Conservation (phyloP, 2,797 vertebrate genomes). For the Vespertilio murinus region DNA sequence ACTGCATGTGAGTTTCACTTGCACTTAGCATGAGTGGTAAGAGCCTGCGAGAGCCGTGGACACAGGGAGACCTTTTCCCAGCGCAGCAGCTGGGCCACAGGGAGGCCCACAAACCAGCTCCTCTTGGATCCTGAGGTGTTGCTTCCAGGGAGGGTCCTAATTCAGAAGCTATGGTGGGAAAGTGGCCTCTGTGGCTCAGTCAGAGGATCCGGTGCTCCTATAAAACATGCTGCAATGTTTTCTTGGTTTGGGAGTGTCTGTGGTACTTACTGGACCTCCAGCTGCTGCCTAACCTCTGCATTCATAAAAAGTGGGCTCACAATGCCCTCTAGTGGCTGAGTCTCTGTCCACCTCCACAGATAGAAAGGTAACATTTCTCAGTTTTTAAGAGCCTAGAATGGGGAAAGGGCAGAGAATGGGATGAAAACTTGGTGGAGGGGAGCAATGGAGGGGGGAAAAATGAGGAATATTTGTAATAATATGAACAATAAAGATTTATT, state of each 20-base stretch:
- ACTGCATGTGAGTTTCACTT: background rate
- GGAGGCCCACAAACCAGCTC: background rate
- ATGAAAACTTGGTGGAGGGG: too few relatives aligned
- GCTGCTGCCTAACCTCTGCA: background rate
- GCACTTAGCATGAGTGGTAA: background rate
- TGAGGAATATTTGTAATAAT: too few relatives aligned
- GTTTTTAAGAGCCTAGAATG: background rate
- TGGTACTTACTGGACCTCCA: background rate
- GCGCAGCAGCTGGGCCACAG: background rate
- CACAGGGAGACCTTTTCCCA: background rate
- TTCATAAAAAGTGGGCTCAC: background rate
- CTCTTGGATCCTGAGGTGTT: background rate
- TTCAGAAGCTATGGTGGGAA: background rate
- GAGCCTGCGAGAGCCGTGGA: background rate
- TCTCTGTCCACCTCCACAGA: background rate
- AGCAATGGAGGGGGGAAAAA: too few relatives aligned
- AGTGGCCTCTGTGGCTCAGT: background rate
- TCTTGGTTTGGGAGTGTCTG: background rate
- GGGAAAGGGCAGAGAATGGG: too few relatives aligned
- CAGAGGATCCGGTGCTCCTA: background rate
- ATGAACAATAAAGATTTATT: too few relatives aligned
- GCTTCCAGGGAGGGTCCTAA: background rate
- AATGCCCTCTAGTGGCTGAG: constrained; percentile 54
- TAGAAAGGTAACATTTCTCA: background rate
- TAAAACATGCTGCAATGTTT: background rate